These are phyloP conservation scores for Hippoglossus hippoglossus DNA, from an alignment of 2,797 vertebrate species.

Conservation along the genomic window DNA sequence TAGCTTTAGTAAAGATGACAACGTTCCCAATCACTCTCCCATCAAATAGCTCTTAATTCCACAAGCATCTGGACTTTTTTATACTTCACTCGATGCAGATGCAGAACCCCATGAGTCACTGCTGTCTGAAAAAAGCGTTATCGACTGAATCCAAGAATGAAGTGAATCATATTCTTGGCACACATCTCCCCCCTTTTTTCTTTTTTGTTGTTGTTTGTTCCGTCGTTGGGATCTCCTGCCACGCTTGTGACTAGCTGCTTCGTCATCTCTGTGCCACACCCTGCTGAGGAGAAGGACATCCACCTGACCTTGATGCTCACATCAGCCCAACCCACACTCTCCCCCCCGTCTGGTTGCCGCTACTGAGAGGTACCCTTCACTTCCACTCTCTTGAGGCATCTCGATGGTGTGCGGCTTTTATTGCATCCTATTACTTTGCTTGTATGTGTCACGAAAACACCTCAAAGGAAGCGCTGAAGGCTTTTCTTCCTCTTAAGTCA, in stretches of 20 bases:
- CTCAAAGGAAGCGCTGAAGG: conserved; percentile 10
- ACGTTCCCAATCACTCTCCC: conserved; percentile 6
- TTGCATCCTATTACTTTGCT: conserved; percentile 27
- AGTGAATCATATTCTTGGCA: conserved; percentile 59
- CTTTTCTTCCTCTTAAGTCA: conserved; percentile 17
- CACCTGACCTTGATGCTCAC: conserved; percentile 79
- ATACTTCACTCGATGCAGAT: conserved; percentile 15
- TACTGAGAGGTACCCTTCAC: conserved; percentile 47
- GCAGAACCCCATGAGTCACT: conserved; percentile 27
- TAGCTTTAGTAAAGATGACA: conserved; percentile 38
- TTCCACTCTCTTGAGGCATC: conserved; percentile 33
- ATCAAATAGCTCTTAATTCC: conserved; percentile 1
- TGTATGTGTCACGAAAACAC: conserved; percentile 18
- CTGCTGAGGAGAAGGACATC: conserved; percentile 77
- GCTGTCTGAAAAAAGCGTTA: conserved; percentile 20
- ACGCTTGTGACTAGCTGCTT: conserved; percentile 74
- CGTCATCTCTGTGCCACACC: conserved; percentile 81
- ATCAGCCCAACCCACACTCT: conserved; percentile 52
- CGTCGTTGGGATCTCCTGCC: conserved; percentile 72
- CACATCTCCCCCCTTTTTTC: not conserved
- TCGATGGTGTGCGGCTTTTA: conserved; percentile 29
- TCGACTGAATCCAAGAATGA: conserved; percentile 15
- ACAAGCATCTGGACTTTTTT: conserved; percentile 22
- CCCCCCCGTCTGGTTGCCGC: conserved; percentile 12
- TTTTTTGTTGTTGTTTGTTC: conserved; percentile 49